Conservation (phyloP, 92 coral and sea anemone genomes). For the Epizoanthus stellaris region DNA sequence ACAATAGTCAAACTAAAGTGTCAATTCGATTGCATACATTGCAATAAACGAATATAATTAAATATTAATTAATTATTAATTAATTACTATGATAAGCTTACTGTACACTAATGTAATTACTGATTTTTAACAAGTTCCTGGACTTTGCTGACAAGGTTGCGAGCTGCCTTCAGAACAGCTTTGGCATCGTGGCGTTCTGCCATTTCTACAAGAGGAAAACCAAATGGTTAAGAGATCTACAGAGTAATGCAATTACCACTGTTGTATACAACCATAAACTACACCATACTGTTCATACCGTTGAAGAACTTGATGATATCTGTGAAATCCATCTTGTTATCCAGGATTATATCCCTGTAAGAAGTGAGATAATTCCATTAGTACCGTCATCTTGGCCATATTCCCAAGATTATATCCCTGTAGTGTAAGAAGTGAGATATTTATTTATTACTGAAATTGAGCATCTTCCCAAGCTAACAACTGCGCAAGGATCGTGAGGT, state of each 20-base stretch:
- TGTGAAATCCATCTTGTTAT: conserved; percentile 98
- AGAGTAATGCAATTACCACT: background rate
- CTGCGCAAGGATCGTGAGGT: too few species aligned
- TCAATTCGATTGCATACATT: too few species aligned
- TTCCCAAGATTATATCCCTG: too few species aligned
- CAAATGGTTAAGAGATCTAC: background rate
- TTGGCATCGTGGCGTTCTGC: conserved; percentile 96
- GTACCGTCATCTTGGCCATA: too few species aligned
- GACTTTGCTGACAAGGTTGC: conserved; percentile 81
- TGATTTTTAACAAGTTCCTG: conserved; percentile 92
- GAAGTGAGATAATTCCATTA: background rate
- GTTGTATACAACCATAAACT: background rate
- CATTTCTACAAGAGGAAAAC: conserved; percentile 76
- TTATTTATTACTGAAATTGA: too few species aligned
- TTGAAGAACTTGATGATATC: conserved; percentile 98
- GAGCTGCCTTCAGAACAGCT: conserved; percentile 79
- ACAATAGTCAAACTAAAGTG: too few species aligned
- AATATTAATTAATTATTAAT: conserved; percentile 2
- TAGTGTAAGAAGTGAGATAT: too few species aligned
- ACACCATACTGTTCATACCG: conserved; percentile 53
- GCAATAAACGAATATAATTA: background rate
- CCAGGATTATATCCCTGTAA: conserved; percentile 91
- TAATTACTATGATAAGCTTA: background rate
- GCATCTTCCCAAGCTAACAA: too few species aligned
- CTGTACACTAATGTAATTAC: conserved; percentile 18